Evolutionary conservation across 2,888 invertebrate species (phyloP).

Genomic region (Strigamia maritima): DNA sequence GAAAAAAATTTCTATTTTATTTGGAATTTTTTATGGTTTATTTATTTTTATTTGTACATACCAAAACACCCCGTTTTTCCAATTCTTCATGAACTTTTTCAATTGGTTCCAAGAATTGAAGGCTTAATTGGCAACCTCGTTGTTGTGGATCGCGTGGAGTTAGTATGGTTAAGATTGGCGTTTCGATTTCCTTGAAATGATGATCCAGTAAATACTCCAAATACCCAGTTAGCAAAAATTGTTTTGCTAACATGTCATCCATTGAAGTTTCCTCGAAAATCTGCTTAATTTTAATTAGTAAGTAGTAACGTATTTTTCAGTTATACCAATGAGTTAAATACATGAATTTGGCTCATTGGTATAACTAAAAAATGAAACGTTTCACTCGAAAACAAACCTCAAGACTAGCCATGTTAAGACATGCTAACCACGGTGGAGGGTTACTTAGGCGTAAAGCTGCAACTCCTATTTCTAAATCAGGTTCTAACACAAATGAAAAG

Average conservation of each 20-base stretch:
- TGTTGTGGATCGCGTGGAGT: conserved; percentile 57
- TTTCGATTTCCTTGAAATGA: not conserved
- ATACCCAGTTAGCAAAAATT: conserved; percentile 58
- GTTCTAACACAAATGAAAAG: conserved; percentile 47
- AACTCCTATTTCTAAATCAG: conserved; percentile 55
- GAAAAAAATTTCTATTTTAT: not conserved
- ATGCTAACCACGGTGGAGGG: conserved; percentile 55
- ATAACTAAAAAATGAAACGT: too few species aligned
- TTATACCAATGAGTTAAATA: too few species aligned
- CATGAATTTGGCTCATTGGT: too few species aligned
- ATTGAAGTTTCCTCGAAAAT: conserved; percentile 55
- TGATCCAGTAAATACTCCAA: conserved; percentile 54
- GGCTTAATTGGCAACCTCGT: conserved; percentile 58
- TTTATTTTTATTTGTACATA: conserved; percentile 48
- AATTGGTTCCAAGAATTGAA: conserved; percentile 54
- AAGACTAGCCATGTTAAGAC: conserved; percentile 43
- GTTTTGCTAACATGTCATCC: conserved; percentile 52
- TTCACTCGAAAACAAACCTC: conserved; percentile 38
- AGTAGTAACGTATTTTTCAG: too few species aligned
- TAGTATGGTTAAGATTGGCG: conserved; percentile 50
- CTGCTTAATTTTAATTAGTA: conserved; percentile 46
- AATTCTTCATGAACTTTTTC: conserved; percentile 54
- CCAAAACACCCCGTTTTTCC: conserved; percentile 56
- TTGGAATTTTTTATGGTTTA: not conserved
- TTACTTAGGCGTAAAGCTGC: conserved; percentile 57